These are phyloP conservation scores for Stegodyphus mimosarum DNA, from an alignment of 1,140 invertebrate species.

Conservation along the genomic window DNA sequence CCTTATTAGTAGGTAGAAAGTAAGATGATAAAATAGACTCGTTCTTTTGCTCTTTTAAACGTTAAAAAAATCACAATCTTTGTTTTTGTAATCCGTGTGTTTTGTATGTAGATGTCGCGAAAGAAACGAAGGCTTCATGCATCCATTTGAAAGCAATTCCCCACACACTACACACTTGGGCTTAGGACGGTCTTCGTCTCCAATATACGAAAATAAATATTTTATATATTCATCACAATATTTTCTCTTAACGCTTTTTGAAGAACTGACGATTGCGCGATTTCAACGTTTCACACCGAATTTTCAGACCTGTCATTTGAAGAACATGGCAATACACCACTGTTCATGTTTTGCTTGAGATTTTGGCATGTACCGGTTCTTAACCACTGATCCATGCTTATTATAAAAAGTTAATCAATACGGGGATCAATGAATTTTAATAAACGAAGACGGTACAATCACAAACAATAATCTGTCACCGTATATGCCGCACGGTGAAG, in stretches of 20 bases:
- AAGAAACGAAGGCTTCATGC: not conserved
- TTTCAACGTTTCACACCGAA: not conserved
- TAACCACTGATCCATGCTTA: not conserved
- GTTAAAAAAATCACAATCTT: not conserved
- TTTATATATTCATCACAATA: not conserved
- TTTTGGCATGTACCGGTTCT: not conserved
- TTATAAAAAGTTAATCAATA: not conserved
- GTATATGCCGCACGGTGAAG: not conserved
- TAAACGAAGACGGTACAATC: not conserved
- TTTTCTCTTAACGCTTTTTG: not conserved
- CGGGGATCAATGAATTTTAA: not conserved
- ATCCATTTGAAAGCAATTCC: not conserved
- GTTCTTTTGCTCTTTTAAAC: not conserved
- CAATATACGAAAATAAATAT: not conserved
- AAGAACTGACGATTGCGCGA: not conserved
- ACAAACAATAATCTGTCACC: not conserved
- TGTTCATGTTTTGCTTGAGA: not conserved
- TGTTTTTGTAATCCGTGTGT: not conserved
- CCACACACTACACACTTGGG: not conserved
- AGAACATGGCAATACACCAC: not conserved
- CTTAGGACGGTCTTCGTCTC: not conserved
- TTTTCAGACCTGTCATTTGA: not conserved
- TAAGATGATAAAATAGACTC: not conserved
- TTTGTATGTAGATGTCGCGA: not conserved
- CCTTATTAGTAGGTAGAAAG: not conserved